Base-by-base conservation (phyloP, 2,888 invertebrate genomes). In the Sipunculus nudus region DNA sequence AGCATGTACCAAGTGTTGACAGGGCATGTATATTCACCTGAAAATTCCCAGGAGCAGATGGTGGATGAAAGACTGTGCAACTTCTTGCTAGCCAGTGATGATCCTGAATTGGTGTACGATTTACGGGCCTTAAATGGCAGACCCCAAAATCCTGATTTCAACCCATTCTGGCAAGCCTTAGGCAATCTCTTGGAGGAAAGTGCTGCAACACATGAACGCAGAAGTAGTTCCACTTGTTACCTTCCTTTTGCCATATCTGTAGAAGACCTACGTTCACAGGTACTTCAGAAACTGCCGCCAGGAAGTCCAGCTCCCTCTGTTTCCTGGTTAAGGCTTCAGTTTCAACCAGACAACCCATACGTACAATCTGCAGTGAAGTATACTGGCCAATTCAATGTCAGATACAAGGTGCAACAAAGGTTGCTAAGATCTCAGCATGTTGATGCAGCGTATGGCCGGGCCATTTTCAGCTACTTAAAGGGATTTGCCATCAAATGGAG, bases 401-500 rank as follows among this genome's bases (percentile, higher is more conserved):
- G 61, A 47, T 63, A 49, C 46, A 56, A 53, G 46, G 61, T 68
- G 28, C 68, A 68, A 49, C 46, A 38, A 21, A 25, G 65, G 13
- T 58, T 62, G 53, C 48, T 68, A 19, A 32, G 61, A 16, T 41
- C 56, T 31, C 19, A 58, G 2, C 68, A 68, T 61, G 23, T 49
- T 6, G 60, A 67, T 53, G 26, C 26, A 5, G 59, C 62, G 40
- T 67, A 65, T 59, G 59, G 50, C 19, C 35, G 48, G n/a, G 62
- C 61, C n/a, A 48, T 63, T 8, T 64, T 61, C 53, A 19, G 39
- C 5, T 69, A 69, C 48, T 39, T 68, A 46, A 65, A 68, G 28
- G 28, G 38, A n/a, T 59, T 65, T 55, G 59, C 50, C 3, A 55
- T 54, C 2, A 52, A 48, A 26, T 53, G n/a, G 19, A 50, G 54